phyloP scores from a whole-genome alignment of 35 echinoderm and acorn worm genomes.

The Chiridota heheva region DNA sequence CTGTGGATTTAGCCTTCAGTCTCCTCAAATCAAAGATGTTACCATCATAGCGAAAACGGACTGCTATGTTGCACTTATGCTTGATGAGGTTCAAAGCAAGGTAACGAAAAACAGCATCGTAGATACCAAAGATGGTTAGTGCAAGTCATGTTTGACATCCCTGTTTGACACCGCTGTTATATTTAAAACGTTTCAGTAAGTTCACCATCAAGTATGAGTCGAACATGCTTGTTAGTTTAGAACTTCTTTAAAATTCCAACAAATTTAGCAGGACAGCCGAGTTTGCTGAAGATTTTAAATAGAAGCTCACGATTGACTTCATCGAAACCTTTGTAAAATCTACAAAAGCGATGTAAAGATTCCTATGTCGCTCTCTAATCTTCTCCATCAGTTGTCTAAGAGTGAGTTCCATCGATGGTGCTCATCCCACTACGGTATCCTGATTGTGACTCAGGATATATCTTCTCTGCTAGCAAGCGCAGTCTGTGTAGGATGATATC shows the following conservation, averaged over 20 bases:
- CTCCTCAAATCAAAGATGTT: no score
- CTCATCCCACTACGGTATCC: conserved; percentile 2
- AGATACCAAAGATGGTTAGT: no score
- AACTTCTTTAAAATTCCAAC: background rate
- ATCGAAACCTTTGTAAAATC: background rate
- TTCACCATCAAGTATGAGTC: no score
- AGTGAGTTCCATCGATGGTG: conserved; percentile 14
- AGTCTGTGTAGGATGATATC: conserved; percentile 9
- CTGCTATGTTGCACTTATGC: no score
- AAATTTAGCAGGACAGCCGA: background rate
- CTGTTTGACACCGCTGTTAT: no score
- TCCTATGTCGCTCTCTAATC: background rate
- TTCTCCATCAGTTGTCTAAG: conserved; percentile 23
- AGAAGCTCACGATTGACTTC: background rate
- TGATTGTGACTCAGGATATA: conserved; percentile 31
- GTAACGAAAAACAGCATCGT: no score
- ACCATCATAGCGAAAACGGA: no score
- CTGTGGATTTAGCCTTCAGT: no score
- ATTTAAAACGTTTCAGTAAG: no score
- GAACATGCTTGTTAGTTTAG: no score
- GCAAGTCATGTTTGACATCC: no score
- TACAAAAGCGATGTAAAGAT: background rate
- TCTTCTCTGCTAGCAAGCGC: conserved; percentile 5
- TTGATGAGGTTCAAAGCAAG: no score
- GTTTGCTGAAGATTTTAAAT: background rate